Percentiles rank a stretch among this genome's conserved stretches.
Evolutionary conservation across 53 echinoderm and acorn worm species (phyloP).

Genomic region (Temnopleurus reevesii): DNA sequence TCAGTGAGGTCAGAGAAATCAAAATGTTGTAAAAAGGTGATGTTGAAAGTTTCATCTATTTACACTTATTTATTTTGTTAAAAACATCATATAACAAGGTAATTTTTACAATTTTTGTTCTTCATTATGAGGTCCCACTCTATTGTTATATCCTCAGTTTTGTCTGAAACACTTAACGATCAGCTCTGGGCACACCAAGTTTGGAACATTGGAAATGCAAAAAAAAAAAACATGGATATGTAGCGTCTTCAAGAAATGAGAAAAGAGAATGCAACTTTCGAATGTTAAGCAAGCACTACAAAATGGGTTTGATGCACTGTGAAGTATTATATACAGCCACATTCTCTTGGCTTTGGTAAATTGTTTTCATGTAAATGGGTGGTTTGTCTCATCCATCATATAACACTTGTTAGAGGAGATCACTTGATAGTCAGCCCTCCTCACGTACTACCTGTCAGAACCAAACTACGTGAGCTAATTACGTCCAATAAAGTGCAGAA

Average conservation of each 20-base stretch:
- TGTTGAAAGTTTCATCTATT: too few relatives aligned
- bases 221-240: too few relatives aligned
- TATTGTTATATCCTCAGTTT: too few relatives aligned
- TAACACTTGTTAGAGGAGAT: constrained; percentile 3
- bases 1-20: too few relatives aligned
- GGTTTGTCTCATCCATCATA: neutral
- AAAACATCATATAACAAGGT: too few relatives aligned
- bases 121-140: too few relatives aligned
- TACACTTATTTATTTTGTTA: too few relatives aligned
- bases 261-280: neutral
- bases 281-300: neutral
- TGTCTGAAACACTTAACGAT: too few relatives aligned
- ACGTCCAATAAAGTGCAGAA: neutral
- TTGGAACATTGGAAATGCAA: too few relatives aligned
- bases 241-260: neutral
- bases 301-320: neutral
- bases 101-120: too few relatives aligned
- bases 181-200: too few relatives aligned
- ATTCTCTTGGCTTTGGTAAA: neutral
- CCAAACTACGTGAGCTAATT: constrained; percentile 44
- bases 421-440: neutral
- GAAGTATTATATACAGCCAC: neutral
- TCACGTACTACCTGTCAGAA: constrained; percentile 49
- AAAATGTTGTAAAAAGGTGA: too few relatives aligned
- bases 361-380: neutral